Evolutionary conservation across 2,797 vertebrate genomes (phyloP), one percentile per base, ranked within the genome.

Genomic region (Taeniopygia guttata): DNA sequence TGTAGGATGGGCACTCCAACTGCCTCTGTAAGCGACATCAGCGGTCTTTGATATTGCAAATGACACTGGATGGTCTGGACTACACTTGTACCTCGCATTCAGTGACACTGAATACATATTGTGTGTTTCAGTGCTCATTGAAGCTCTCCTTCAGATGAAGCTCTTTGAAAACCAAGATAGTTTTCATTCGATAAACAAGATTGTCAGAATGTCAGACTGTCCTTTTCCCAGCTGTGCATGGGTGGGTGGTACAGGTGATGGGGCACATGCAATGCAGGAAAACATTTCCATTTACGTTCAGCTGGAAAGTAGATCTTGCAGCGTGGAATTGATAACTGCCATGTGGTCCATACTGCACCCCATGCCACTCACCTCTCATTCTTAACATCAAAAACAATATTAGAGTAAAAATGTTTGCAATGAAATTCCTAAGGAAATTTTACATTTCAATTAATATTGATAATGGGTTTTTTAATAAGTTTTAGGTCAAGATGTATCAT

Each of bases 401-500:
- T 95, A 96, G 92, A 96, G 91, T 92, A 94, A 95, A 96, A 97
- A 97, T 93, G 64, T 87, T 95, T 93, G 96, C 87, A 95, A 87
- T 97, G 90, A 97, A 97, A 97, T 96, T 95, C 92, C 72, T 86
- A 96, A 96, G 85, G 81, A 75, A 70, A 96, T 97, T 96, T 96
- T 96, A 76, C 96, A 94, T 93, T 96, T 97, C 97, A 97, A 97
- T 98, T 97, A 97, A 96, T 96, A 96, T 75, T 32, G 51, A 88
- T 94, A 98, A 98, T 97, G 59, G 94, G 16, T 60, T 98, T 97
- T 97, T 96, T 81, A 97, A 95, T 96, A 97, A 97, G 95, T 94
- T 93, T 95, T 96, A 89, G 97, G 97, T 98, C 97, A 98, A 98
- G 97, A 98, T 98, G 97, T 97, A 96, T 95, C 92, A 84, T 93